Percentiles rank a stretch among this genome's conserved stretches.
Evolutionary conservation across 1,140 invertebrate species (phyloP).

Genomic region (Apolygus lucorum): DNA sequence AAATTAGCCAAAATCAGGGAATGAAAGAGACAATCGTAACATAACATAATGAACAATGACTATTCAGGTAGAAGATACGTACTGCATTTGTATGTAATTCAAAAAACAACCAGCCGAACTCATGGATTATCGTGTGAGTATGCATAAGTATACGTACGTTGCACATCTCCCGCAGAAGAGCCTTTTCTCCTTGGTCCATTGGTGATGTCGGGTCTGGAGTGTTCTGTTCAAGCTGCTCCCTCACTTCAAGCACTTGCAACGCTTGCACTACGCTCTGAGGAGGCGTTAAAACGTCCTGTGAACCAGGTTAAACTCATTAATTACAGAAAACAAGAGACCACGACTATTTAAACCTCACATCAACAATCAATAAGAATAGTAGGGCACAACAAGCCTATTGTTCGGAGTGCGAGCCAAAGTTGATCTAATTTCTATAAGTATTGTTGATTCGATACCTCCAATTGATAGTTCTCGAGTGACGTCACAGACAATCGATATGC

Average conservation of each 20-base stretch:
- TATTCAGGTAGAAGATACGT: too few relatives aligned
- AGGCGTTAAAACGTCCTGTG: conserved; percentile 38
- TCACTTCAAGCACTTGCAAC: conserved; percentile 80
- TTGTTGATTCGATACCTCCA: too few relatives aligned
- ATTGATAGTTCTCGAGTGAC: too few relatives aligned
- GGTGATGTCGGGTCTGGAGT: conserved; percentile 31
- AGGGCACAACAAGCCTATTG: conserved; percentile 3
- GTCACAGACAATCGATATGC: too few relatives aligned
- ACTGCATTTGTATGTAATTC: neutral
- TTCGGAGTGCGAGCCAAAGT: neutral
- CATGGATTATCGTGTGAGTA: conserved; percentile 19
- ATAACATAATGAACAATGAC: too few relatives aligned
- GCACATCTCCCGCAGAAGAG: conserved; percentile 90
- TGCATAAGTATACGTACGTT: conserved; percentile 57
- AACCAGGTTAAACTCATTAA: too few relatives aligned
- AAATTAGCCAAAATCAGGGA: too few relatives aligned
- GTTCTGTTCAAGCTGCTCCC: conserved; percentile 70
- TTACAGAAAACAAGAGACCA: too few relatives aligned
- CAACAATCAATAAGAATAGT: too few relatives aligned
- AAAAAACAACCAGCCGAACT: conserved; percentile 18
- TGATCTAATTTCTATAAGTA: too few relatives aligned
- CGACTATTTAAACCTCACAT: too few relatives aligned
- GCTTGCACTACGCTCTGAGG: conserved; percentile 86
- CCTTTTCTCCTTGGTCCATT: conserved; percentile 84
- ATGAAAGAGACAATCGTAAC: too few relatives aligned